Evolutionary conservation across 1,140 invertebrate species (phyloP), one percentile per base, ranked within the genome.

Genomic region (Cyrtorhinus lividipennis): DNA sequence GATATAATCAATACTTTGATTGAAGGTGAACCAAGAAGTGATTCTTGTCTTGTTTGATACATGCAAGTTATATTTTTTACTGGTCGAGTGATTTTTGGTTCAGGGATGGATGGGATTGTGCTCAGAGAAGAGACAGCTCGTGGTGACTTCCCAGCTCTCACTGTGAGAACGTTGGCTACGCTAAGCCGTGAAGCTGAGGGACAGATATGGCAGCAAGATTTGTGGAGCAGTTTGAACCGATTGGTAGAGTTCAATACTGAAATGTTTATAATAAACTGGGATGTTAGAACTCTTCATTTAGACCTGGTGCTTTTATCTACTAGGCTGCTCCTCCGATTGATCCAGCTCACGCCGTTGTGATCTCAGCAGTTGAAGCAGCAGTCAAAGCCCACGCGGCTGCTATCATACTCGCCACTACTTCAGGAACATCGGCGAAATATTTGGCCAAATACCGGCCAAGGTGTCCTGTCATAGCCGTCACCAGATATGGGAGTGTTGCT

Each of bases 391-490:
- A 87, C 71, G 95, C 95, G 1, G 82, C 86, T 25, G 94, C 94
- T 24, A 97, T 99, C 67, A 90, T 97, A 67, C 86, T 95, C 27
- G 86, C 98, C 64, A 99, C 97, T 20, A 98, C 95, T 0, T 90
- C 90, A 58, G 97, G 97, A 65, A 82, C 86, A 60, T 94, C 92
- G 0, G 92, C 93, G 1, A 85, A 92, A 76, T 76, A 95, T 65
- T 81, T 98, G 65, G 87, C 94, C 66, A 95, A 95, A 71, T 99
- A 97, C 77, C 81, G 90, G 66, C 95, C 96, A 59, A 80, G 90
- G 58, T 98, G 95, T 73, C 95, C 95, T 24, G 94, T 99, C 67
- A 88, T 99, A 69, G 89, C 94, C 13, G 89, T 99, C 25, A 98
- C 95, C 0, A 78, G 96, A 23, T 85, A 85, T 69, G 78, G 82